Evolutionary conservation across 2,797 vertebrate genomes (phyloP), one percentile per base, ranked within the genome.

Genomic region (Danio choprae): DNA sequence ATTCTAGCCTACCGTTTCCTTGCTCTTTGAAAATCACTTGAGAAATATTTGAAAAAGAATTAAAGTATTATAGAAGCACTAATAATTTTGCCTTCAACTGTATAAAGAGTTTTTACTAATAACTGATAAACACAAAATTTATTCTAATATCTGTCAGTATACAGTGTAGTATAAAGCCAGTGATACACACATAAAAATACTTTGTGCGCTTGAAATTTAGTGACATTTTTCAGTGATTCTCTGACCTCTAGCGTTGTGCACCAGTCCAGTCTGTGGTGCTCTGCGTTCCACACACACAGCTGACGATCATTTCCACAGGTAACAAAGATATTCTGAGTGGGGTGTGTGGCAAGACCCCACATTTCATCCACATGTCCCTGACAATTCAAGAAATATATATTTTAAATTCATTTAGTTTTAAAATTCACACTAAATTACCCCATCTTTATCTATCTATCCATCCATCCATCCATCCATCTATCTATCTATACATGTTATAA

Each of bases 341-440:
- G 96, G 80, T 98, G 97, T 0, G 96, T 96, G 36, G 96, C 95
- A 86, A 98, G 85, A 0, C 97, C 97, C 97, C 97, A 98, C 88
- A 97, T 94, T 88, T 98, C 96, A 60, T 97, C 96, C 0, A 96
- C 94, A 82, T 98, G 97, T 7, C 96, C 96, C 96, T 97, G 81
- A 5, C 53, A 75, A 59, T 67, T 50, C 16, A 72, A 50, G 18
- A 53, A 11, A 62, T 29, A 50, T 68, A n/a, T n/a, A n/a, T 53
- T 58, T 38, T 20, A 12, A 56, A 44, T 12, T 11, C 9, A 10
- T 6, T 16, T 53, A 51, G 16, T 8, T 43, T 11, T 51, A 51
- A 12, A 2, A 51, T 5, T 51, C 48, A 51, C 48, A 29, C 29
- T 29, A 29, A 29, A 29, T 29, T 29, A 29, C 29, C 29, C n/a